phyloP scores from a whole-genome alignment of 2,888 invertebrate species.

The Agapetus fuscipes region DNA sequence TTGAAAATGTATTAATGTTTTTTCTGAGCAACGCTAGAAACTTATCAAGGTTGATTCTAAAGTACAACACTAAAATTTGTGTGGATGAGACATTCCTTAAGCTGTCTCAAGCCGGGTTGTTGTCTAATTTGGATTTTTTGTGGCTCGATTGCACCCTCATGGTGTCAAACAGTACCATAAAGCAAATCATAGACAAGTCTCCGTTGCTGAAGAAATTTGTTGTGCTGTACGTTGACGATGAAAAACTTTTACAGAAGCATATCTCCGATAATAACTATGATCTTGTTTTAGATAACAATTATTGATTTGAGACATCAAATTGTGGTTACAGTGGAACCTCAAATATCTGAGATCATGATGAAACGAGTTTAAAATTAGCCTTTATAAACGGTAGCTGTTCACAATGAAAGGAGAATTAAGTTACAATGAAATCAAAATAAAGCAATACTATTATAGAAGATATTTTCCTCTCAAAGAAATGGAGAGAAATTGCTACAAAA shows the following conservation, averaged over 20 bases:
- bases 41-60: slow-evolving; percentile 34
- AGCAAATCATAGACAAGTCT: slow-evolving; percentile 34
- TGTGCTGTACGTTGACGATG: slow-evolving; percentile 33
- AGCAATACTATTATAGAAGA: too few relatives aligned
- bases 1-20: slow-evolving; percentile 34
- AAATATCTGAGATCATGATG: too few relatives aligned
- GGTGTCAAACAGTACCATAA: slow-evolving; percentile 34
- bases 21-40: slow-evolving; percentile 35
- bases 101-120: slow-evolving; percentile 33
- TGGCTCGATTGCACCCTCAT: slow-evolving; percentile 43
- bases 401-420: too few relatives aligned
- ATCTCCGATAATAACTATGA: slow-evolving; percentile 39
- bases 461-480: too few relatives aligned
- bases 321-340: too few relatives aligned
- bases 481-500: too few relatives aligned
- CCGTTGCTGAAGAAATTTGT: slow-evolving; percentile 34
- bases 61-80: slow-evolving; percentile 37
- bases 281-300: slow-evolving; percentile 35
- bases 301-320: too few relatives aligned
- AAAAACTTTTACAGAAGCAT: slow-evolving; percentile 32
- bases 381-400: too few relatives aligned
- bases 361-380: too few relatives aligned
- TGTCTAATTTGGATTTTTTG: slow-evolving; percentile 32
- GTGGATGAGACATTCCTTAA: slow-evolving; percentile 32
- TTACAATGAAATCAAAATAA: too few relatives aligned